These are phyloP conservation scores for Agraylea sexmaculata DNA, from an alignment of 1,140 invertebrate species.

Conservation along the genomic window DNA sequence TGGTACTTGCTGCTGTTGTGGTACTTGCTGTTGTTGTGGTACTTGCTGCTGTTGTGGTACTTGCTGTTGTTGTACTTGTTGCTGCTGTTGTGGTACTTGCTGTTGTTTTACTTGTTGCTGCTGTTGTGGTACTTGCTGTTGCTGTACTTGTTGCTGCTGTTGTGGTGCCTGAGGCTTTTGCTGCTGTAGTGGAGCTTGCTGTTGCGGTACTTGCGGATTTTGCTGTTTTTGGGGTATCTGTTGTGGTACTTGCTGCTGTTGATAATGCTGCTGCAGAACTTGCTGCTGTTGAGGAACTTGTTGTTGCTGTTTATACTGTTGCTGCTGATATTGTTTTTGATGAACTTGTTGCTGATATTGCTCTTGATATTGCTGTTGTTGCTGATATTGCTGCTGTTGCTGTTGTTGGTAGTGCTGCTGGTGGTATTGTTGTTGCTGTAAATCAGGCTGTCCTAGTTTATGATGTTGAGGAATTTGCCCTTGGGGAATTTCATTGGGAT, in stretches of 20 bases:
- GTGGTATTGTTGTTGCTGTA: constrained; percentile 21
- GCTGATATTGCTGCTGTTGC: constrained; percentile 16
- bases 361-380: constrained; percentile 22
- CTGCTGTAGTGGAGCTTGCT: constrained; percentile 8
- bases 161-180: constrained; percentile 12
- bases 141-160: constrained; percentile 20
- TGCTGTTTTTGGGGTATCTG: constrained; percentile 10
- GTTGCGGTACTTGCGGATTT: too few species aligned
- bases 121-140: constrained; percentile 19
- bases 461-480: constrained; percentile 21
- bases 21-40: constrained; percentile 3
- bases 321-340: constrained; percentile 11
- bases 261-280: constrained; percentile 26
- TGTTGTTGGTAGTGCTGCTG: constrained; percentile 21
- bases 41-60: constrained; percentile 22
- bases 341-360: constrained; percentile 14
- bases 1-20: constrained; percentile 3
- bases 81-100: constrained; percentile 15
- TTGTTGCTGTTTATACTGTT: constrained; percentile 15
- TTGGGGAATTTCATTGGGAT: constrained; percentile 22
- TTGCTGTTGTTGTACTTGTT: constrained; percentile 26
- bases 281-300: constrained; percentile 29
- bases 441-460: constrained; percentile 15
- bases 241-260: constrained; percentile 22
- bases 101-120: constrained; percentile 12